A percentile compares a stretch with the other conserved stretches of the same genome.
Evolutionary conservation across 1,140 invertebrate genomes (phyloP).

Genomic region (Triops cancriformis): DNA sequence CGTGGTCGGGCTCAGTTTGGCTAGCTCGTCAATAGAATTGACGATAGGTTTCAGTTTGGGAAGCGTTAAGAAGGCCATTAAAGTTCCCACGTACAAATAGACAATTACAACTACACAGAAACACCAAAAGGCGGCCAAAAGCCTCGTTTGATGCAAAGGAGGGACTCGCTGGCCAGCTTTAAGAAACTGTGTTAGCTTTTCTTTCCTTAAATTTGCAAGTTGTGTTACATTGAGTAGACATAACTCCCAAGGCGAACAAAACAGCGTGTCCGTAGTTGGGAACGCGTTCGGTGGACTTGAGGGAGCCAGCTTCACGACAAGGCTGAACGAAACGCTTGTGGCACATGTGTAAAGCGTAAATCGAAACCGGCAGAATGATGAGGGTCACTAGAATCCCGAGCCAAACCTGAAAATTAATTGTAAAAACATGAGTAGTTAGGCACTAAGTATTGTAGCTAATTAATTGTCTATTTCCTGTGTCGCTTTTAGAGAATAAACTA

Average conservation of each 20-base stretch:
- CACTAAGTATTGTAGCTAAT: no score
- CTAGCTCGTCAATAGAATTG: conserved; percentile 31
- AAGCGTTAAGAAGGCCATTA: conserved; percentile 34
- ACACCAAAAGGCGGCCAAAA: conserved; percentile 36
- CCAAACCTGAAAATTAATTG: neutral
- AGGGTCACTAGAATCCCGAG: neutral
- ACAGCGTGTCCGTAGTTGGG: neutral
- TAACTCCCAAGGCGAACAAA: neutral
- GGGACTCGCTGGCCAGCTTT: neutral
- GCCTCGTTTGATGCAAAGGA: conserved; percentile 27
- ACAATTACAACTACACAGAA: conserved; percentile 33
- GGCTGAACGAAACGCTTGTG: neutral
- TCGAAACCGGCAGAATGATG: neutral
- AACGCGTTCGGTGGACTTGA: neutral
- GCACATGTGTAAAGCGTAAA: neutral
- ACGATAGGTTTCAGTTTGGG: conserved; percentile 32
- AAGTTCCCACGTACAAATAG: conserved; percentile 34
- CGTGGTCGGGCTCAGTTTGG: conserved; percentile 30
- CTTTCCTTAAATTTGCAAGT: neutral
- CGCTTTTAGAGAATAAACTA: no score
- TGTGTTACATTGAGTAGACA: neutral
- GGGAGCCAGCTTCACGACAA: neutral
- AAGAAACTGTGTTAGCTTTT: neutral
- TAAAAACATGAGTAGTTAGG: no score
- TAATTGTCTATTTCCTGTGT: no score